These are phyloP conservation scores for Triplophysa siluroides DNA, from an alignment of 2,113 vertebrate genomes.

Conservation along the genomic window DNA sequence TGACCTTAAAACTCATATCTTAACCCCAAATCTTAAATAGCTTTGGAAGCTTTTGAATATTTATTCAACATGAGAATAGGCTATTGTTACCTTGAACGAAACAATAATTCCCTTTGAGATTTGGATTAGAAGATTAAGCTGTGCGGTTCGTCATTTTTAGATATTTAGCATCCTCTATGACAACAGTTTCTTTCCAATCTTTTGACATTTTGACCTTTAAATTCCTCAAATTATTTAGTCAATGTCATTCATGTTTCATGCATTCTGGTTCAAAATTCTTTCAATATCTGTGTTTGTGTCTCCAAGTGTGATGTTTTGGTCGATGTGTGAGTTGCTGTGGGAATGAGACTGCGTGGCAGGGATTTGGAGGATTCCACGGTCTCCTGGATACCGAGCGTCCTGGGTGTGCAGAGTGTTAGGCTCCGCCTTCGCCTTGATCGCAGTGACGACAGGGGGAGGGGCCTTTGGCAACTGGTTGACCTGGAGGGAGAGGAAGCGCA, in stretches of 20 bases:
- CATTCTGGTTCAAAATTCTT: background rate
- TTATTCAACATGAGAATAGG: background rate
- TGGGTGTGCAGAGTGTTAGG: slow-evolving; percentile 65
- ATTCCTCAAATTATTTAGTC: background rate
- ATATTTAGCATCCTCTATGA: background rate
- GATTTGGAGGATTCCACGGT: slow-evolving; percentile 59
- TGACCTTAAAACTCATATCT: too few relatives aligned
- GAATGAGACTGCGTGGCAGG: slow-evolving; percentile 68
- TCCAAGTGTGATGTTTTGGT: slow-evolving; percentile 61
- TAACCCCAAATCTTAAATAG: too few relatives aligned
- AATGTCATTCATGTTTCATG: background rate
- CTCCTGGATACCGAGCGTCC: slow-evolving; percentile 65
- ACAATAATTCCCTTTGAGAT: background rate
- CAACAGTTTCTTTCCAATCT: too few relatives aligned
- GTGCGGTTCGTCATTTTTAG: background rate
- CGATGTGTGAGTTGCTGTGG: slow-evolving; percentile 49
- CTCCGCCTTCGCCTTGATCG: slow-evolving; percentile 68
- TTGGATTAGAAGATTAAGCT: background rate
- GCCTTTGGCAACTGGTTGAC: slow-evolving; percentile 71
- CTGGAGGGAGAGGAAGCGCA: slow-evolving; percentile 53
- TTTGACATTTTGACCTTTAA: background rate
- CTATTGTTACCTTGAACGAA: background rate
- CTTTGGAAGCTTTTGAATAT: background rate
- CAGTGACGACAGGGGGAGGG: slow-evolving; percentile 59
- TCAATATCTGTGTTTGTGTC: background rate